Percentiles rank a stretch among this genome's conserved stretches.
Conservation (phyloP, 1,140 invertebrate species). For the Drosophila kikkawai region DNA sequence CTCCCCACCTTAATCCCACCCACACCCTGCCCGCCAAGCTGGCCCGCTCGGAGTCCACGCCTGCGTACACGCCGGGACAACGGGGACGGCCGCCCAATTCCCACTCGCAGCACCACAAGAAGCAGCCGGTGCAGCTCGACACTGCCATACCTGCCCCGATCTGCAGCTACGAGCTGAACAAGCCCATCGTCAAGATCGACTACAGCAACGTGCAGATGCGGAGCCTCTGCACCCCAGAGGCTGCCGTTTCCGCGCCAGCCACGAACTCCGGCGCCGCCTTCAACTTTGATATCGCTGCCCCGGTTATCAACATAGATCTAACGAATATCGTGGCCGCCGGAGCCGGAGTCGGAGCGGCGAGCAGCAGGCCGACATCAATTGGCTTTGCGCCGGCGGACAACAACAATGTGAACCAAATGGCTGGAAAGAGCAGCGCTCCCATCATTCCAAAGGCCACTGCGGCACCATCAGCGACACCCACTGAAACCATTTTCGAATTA, state of each 20-base stretch:
- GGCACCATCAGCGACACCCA: slow-evolving; percentile 60
- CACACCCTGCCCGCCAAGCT: slow-evolving; percentile 63
- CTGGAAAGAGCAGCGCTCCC: slow-evolving; percentile 71
- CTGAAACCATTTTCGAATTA: slow-evolving; percentile 78
- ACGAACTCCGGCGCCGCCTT: slow-evolving; percentile 37
- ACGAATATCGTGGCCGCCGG: slow-evolving; percentile 73
- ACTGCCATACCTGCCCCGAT: slow-evolving; percentile 83
- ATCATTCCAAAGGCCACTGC: slow-evolving; percentile 68
- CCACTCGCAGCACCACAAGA: slow-evolving; percentile 42
- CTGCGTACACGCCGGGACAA: slow-evolving; percentile 52
- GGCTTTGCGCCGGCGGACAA: slow-evolving; percentile 40
- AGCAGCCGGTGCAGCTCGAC: slow-evolving; percentile 50
- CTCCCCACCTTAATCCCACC: slow-evolving; percentile 39
- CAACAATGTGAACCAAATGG: slow-evolving; percentile 60
- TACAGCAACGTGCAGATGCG: slow-evolving; percentile 76
- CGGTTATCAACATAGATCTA: slow-evolving; percentile 83
- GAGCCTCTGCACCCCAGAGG: slow-evolving; percentile 38
- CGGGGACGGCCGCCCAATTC: slow-evolving; percentile 56
- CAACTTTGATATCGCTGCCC: slow-evolving; percentile 64
- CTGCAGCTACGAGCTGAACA: slow-evolving; percentile 77
- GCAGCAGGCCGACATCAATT: slow-evolving; percentile 38
- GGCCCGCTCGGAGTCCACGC: slow-evolving; percentile 76
- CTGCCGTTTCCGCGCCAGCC: slow-evolving; percentile 23
- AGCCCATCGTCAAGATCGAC: slow-evolving; percentile 83
- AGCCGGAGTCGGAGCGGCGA: slow-evolving; percentile 34